Evolutionary conservation across 1,140 invertebrate genomes (phyloP).

Genomic region (Drosophila bipectinata): DNA sequence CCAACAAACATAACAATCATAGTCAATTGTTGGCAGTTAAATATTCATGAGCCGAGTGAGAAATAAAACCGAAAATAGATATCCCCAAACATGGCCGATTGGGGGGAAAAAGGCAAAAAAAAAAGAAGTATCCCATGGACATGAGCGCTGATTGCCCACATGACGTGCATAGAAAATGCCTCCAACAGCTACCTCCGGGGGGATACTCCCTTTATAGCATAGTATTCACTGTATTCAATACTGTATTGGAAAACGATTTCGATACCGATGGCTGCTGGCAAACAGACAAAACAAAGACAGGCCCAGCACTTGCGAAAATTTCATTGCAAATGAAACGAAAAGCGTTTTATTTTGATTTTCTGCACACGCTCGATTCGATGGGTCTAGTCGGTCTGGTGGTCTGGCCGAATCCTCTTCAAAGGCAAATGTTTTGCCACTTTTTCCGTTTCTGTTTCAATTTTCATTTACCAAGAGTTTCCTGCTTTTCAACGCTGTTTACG

Average conservation of each 20-base stretch:
- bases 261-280: slow-evolving; percentile 21
- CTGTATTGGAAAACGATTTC: slow-evolving; percentile 74
- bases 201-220: slow-evolving; percentile 4
- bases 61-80: slow-evolving; percentile 69
- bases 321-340: slow-evolving; percentile 79
- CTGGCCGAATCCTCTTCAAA: slow-evolving; percentile 47
- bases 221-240: slow-evolving; percentile 34
- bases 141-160: slow-evolving; percentile 69
- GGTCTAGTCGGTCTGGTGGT: slow-evolving; percentile 9
- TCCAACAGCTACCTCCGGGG: slow-evolving; percentile 15
- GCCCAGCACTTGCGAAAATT: slow-evolving; percentile 65
- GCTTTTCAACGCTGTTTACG: slow-evolving; percentile 36
- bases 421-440: slow-evolving; percentile 62
- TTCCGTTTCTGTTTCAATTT: slow-evolving; percentile 39
- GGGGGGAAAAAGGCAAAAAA: not conserved
- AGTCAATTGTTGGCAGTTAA: slow-evolving; percentile 75
- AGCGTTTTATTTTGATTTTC: slow-evolving; percentile 80
- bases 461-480: slow-evolving; percentile 33
- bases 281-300: slow-evolving; percentile 54
- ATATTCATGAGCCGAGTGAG: slow-evolving; percentile 72
- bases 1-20: slow-evolving; percentile 72
- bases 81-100: slow-evolving; percentile 15
- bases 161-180: slow-evolving; percentile 66
- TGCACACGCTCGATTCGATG: slow-evolving; percentile 55
- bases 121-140: slow-evolving; percentile 51